Percentiles rank a stretch among this genome's conserved stretches.
Evolutionary conservation across 2,113 vertebrate genomes (phyloP).

Genomic region (Sphyrna mokarran): DNA sequence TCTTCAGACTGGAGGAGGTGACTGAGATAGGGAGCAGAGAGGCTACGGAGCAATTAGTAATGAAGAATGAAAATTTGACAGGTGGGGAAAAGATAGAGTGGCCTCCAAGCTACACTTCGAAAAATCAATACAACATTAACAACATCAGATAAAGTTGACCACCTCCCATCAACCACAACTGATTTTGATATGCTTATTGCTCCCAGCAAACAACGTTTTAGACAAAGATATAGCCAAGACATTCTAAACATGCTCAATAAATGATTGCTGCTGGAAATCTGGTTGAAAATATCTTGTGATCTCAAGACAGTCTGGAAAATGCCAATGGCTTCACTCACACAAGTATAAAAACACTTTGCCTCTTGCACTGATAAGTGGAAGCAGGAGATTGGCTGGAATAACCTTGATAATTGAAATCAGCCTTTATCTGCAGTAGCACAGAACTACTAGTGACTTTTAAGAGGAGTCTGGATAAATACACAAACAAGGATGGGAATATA

Average conservation of each 20-base stretch:
- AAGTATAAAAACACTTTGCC: neutral
- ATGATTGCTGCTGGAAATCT: neutral
- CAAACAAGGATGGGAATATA: too few species aligned
- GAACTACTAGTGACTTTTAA: too few species aligned
- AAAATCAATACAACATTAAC: neutral
- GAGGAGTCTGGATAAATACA: too few species aligned
- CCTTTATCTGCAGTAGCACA: neutral
- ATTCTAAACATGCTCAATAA: neutral
- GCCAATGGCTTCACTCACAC: neutral
- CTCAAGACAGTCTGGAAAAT: too few species aligned
- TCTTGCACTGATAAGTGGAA: too few species aligned
- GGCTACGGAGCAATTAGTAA: neutral
- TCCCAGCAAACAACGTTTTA: neutral
- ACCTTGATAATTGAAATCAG: neutral
- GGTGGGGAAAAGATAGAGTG: neutral
- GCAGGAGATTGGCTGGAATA: neutral
- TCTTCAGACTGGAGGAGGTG: neutral
- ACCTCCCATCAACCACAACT: neutral
- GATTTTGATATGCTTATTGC: neutral
- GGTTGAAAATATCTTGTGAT: neutral
- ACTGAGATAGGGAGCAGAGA: neutral
- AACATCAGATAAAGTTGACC: neutral
- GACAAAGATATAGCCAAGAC: neutral
- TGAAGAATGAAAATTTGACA: neutral
- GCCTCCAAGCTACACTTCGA: neutral